Percentiles rank a stretch among this genome's conserved stretches.
These are phyloP conservation scores for Gymnopithys bicolor DNA, from an alignment of 2,797 vertebrate genomes.

Conservation along the genomic window DNA sequence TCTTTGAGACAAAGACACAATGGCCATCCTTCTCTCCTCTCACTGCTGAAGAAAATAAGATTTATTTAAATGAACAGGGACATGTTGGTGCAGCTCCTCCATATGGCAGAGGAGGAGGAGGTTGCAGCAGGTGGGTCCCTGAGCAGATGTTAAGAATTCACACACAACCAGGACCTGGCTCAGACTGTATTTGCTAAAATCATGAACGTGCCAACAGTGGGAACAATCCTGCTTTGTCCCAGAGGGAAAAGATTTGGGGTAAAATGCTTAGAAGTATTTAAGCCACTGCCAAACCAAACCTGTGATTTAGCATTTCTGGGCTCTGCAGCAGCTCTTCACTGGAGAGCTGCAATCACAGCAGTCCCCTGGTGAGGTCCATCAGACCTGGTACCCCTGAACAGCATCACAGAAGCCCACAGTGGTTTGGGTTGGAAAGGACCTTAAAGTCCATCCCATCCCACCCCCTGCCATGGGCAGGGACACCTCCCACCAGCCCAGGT, in stretches of 20 bases:
- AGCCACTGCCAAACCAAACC: not conserved
- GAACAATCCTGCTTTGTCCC: not conserved
- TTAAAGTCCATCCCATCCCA: accelerated
- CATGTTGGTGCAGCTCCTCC: not conserved
- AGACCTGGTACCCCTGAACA: accelerated
- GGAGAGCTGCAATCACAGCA: not conserved
- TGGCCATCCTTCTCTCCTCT: not conserved
- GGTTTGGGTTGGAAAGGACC: not conserved
- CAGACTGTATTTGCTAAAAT: not conserved
- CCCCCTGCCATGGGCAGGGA: not conserved
- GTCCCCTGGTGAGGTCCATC: not conserved
- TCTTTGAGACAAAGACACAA: not conserved
- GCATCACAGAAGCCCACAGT: not conserved
- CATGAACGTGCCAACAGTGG: not conserved
- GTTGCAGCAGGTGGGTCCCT: not conserved
- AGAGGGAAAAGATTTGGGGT: not conserved
- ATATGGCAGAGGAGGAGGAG: not conserved
- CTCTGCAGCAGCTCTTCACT: not conserved
- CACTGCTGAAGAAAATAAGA: not conserved
- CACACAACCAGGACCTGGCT: not conserved
- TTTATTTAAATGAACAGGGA: not conserved
- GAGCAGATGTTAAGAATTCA: not conserved
- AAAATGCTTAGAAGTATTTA: not conserved
- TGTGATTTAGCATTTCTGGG: not conserved
- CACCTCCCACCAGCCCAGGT: not conserved